phyloP scores from a whole-genome alignment of 1,140 invertebrate species.

The Philaenus spumarius region DNA sequence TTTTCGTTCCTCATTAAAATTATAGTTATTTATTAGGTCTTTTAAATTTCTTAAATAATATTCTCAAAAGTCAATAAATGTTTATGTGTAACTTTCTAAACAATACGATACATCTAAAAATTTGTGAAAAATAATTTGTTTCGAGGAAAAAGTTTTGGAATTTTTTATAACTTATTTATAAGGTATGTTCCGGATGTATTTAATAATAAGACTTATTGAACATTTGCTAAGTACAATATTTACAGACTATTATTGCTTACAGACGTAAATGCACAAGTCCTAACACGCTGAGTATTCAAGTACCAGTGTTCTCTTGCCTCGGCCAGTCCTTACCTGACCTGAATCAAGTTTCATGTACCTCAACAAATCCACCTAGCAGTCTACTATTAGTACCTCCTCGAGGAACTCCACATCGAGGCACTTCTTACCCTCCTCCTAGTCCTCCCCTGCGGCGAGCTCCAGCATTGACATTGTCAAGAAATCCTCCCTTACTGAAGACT shows the following conservation, averaged over 20 bases:
- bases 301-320: constrained; percentile 51
- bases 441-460: constrained; percentile 59
- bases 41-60: too few species aligned
- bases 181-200: too few species aligned
- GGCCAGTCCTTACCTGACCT: constrained; percentile 69
- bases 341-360: constrained; percentile 46
- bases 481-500: constrained; percentile 66
- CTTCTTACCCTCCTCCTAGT: constrained; percentile 69
- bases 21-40: too few species aligned
- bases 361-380: constrained; percentile 41
- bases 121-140: too few species aligned
- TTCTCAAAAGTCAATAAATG: too few species aligned
- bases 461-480: constrained; percentile 61
- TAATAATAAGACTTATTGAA: too few species aligned
- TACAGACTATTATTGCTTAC: constrained; percentile 29
- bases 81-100: too few species aligned
- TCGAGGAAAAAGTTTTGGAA: too few species aligned
- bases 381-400: constrained; percentile 43
- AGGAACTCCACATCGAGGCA: constrained; percentile 49
- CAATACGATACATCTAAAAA: too few species aligned
- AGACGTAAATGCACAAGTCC: constrained; percentile 46
- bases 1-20: too few species aligned
- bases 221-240: too few species aligned
- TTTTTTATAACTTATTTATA: too few species aligned
- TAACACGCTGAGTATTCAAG: constrained; percentile 68